phyloP scores from a whole-genome alignment of 1,140 invertebrate genomes.

The Globodera ellingtonae region DNA sequence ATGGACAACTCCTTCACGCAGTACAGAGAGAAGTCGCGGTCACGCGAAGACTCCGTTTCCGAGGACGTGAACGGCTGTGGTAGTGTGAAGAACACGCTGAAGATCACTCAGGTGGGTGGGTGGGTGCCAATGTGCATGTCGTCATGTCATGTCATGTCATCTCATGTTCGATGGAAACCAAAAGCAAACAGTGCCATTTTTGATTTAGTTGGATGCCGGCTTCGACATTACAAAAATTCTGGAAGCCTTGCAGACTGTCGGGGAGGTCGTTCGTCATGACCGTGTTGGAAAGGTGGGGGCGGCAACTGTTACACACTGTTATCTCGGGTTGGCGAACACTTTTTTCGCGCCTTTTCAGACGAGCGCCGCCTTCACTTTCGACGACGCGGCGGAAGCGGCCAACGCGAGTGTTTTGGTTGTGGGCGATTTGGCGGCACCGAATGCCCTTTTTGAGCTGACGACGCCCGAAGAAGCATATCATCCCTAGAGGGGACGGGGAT shows the following conservation, averaged over 20 bases:
- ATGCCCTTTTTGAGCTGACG: not conserved
- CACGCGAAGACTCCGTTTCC: not conserved
- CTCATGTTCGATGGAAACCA: too few relatives aligned
- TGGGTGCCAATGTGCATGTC: too few relatives aligned
- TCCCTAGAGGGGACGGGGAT: not conserved
- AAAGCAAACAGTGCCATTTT: too few relatives aligned
- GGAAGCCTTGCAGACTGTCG: not conserved
- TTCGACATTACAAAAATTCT: not conserved
- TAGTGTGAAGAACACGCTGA: not conserved
- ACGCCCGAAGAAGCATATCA: not conserved
- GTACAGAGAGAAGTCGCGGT: not conserved
- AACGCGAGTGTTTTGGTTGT: not conserved
- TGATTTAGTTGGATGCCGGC: not conserved
- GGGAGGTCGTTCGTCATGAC: not conserved
- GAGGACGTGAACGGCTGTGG: not conserved
- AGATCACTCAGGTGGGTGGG: not conserved
- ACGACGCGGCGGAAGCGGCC: not conserved
- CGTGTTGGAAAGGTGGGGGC: not conserved
- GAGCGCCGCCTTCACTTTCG: not conserved
- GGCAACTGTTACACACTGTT: too few relatives aligned
- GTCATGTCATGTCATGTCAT: too few relatives aligned
- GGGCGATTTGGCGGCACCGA: not conserved
- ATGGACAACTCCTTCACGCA: not conserved
- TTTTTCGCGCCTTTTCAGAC: not conserved
- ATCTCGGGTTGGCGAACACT: too few relatives aligned